phyloP scores from a whole-genome alignment of 2,888 invertebrate species.

The Calameuta filiformis region DNA sequence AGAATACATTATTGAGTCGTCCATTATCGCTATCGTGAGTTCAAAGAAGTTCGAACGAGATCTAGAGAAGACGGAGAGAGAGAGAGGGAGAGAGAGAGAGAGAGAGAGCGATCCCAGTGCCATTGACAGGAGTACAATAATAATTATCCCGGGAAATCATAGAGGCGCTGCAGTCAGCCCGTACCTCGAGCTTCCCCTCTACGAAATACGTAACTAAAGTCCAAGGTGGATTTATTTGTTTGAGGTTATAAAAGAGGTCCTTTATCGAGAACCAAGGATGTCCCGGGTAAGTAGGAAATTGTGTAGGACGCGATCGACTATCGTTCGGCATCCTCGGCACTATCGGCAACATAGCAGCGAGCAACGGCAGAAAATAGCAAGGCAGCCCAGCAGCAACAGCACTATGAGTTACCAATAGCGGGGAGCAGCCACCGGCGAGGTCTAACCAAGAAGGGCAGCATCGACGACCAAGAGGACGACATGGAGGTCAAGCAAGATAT shows the following conservation, averaged over 20 bases:
- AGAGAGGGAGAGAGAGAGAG: too few relatives aligned
- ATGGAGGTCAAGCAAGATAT: conserved; percentile 8
- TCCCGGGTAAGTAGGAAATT: conserved; percentile 53
- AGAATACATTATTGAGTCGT: not conserved
- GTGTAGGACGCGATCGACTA: conserved; percentile 42
- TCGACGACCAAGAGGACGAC: not conserved
- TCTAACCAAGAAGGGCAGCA: too few relatives aligned
- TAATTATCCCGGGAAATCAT: too few relatives aligned
- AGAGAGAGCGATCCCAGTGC: not conserved
- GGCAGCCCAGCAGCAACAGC: not conserved
- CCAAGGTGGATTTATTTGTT: too few relatives aligned
- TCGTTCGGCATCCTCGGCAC: conserved; percentile 2
- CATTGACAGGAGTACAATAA: not conserved
- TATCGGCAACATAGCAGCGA: not conserved
- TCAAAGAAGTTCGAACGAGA: too few relatives aligned
- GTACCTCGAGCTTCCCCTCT: conserved; percentile 7
- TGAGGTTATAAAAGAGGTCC: not conserved
- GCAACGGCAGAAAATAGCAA: not conserved
- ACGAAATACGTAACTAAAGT: conserved; percentile 11
- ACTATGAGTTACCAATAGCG: too few relatives aligned
- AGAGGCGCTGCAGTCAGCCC: too few relatives aligned
- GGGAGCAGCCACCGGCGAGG: too few relatives aligned
- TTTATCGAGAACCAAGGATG: conserved; percentile 45
- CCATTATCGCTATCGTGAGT: not conserved
- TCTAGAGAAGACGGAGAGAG: not conserved